phyloP scores from a whole-genome alignment of 2,113 vertebrate genomes.

The Orthonyx spaldingii region DNA sequence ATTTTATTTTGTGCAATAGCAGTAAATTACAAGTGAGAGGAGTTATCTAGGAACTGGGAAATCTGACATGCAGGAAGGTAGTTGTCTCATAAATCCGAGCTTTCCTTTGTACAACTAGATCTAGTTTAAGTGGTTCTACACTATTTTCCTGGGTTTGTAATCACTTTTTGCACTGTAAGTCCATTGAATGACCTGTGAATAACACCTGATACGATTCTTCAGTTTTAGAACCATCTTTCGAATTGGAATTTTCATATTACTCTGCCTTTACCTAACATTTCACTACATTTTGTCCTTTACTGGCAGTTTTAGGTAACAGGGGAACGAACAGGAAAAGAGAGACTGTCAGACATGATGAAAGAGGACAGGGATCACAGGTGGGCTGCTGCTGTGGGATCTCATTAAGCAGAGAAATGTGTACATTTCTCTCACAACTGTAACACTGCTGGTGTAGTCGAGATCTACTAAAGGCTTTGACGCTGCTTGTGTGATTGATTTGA shows the following conservation, averaged over 20 bases:
- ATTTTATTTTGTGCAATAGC: background rate
- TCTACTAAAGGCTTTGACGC: background rate
- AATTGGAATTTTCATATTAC: background rate
- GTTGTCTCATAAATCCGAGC: background rate
- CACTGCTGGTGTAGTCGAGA: background rate
- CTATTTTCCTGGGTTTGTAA: background rate
- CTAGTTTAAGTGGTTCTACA: background rate
- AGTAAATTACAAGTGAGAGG: background rate
- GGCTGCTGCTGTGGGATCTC: background rate
- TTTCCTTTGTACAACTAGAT: background rate
- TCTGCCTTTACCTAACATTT: background rate
- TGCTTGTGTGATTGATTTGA: background rate
- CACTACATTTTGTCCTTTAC: background rate
- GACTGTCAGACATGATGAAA: background rate
- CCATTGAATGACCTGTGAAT: background rate
- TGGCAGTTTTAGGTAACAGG: background rate
- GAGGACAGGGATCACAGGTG: background rate
- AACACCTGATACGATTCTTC: background rate
- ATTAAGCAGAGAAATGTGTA: background rate
- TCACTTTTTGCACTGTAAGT: background rate
- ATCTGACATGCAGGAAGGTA: background rate
- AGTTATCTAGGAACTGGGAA: background rate
- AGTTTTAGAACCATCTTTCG: background rate
- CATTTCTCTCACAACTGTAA: background rate
- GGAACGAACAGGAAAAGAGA: background rate